Percentiles rank a stretch among this genome's conserved stretches.
These are phyloP conservation scores for Fragum fragum DNA, from an alignment of 2,888 invertebrate species.

Conservation along the genomic window DNA sequence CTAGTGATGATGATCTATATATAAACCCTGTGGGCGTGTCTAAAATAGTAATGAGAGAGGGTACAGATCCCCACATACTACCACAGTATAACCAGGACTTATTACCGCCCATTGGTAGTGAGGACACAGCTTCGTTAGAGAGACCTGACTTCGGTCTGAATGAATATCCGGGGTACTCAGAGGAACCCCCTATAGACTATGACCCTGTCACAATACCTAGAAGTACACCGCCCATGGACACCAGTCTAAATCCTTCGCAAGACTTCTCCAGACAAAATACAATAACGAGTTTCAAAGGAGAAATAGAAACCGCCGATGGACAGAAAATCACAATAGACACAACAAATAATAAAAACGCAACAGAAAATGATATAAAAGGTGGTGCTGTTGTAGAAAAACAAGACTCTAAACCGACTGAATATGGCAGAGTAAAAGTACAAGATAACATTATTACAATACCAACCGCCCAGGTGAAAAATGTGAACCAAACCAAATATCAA, in stretches of 20 bases:
- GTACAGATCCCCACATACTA: slow-evolving; percentile 15
- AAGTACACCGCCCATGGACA: slow-evolving; percentile 14
- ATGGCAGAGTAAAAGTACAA: background rate
- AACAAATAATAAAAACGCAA: background rate
- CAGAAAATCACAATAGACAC: background rate
- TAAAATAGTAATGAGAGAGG: slow-evolving; percentile 18
- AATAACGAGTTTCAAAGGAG: background rate
- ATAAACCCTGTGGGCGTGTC: slow-evolving; percentile 18
- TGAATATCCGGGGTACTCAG: background rate
- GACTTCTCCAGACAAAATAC: slow-evolving; percentile 4
- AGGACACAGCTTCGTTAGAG: slow-evolving; percentile 35
- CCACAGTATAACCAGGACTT: slow-evolving; percentile 18
- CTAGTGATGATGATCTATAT: background rate
- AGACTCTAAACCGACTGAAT: background rate
- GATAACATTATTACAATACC: background rate
- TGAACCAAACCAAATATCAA: background rate
- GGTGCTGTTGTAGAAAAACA: background rate
- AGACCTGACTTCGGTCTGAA: background rate
- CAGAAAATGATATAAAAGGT: background rate
- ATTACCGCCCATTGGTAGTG: slow-evolving; percentile 42
- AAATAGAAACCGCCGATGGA: background rate
- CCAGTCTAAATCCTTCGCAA: background rate
- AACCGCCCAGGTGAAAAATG: background rate
- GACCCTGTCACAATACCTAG: background rate
- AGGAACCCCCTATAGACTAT: slow-evolving; percentile 3